Conservation (phyloP, 2,113 vertebrate species). For the Clarias magur region DNA sequence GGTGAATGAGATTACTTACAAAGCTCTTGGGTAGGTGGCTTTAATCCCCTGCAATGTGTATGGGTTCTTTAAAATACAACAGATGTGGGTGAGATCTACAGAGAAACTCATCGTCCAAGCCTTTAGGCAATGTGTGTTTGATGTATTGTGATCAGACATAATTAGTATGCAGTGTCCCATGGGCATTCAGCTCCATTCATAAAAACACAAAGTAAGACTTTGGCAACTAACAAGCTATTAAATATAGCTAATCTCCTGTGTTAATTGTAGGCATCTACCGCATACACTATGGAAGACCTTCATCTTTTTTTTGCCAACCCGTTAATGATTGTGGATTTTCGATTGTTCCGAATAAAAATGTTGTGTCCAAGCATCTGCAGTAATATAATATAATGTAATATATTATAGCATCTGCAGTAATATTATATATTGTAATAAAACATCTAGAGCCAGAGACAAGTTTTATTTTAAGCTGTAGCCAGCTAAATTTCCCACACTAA, state of each 20-base stretch:
- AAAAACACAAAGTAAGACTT: background rate
- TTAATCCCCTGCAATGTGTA: conserved; percentile 2
- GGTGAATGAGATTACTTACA: conserved; percentile 4
- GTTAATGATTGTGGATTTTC: background rate
- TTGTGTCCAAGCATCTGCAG: background rate
- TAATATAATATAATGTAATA: background rate
- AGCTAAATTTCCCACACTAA: background rate
- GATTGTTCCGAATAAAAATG: background rate
- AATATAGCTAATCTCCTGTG: background rate
- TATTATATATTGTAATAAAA: background rate
- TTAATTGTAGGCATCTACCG: background rate
- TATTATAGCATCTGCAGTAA: background rate
- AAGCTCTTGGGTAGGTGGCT: background rate
- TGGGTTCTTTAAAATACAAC: background rate
- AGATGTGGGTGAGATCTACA: background rate
- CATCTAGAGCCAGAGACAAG: background rate
- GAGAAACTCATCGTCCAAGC: background rate
- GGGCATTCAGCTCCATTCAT: background rate
- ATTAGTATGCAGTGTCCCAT: background rate
- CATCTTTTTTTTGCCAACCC: background rate
- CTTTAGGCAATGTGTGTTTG: background rate
- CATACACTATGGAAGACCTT: background rate
- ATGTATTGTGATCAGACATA: background rate
- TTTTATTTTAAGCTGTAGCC: background rate
- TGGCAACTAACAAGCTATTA: background rate